Evolutionary conservation across 1,140 invertebrate genomes (phyloP).

Genomic region (Drosophila sturtevanti): DNA sequence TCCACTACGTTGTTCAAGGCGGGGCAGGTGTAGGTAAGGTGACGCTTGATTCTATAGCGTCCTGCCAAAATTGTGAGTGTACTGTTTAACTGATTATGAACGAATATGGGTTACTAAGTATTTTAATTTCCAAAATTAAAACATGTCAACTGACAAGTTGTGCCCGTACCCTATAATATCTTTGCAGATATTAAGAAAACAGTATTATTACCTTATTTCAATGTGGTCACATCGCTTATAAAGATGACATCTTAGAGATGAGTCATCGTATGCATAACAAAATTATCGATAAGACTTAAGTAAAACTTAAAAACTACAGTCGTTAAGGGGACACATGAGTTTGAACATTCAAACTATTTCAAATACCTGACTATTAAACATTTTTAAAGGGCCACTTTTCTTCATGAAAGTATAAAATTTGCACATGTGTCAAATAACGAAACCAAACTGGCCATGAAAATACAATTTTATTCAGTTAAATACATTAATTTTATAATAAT

Average conservation of each 20-base stretch:
- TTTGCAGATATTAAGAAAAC: neutral
- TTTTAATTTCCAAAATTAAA: conserved; percentile 8
- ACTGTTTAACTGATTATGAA: neutral
- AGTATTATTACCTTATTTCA: neutral
- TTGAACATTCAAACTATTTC: too few relatives aligned
- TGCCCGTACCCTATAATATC: neutral
- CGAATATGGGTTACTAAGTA: conserved; percentile 1
- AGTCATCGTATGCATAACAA: neutral
- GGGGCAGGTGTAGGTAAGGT: neutral
- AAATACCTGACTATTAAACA: too few relatives aligned
- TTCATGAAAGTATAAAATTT: too few relatives aligned
- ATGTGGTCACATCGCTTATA: neutral
- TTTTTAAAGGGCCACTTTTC: too few relatives aligned
- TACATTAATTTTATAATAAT: too few relatives aligned
- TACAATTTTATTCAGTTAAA: too few relatives aligned
- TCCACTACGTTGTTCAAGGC: conserved; percentile 25
- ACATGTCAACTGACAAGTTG: conserved; percentile 13
- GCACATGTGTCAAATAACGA: too few relatives aligned
- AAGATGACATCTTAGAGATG: neutral
- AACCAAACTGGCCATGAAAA: too few relatives aligned
- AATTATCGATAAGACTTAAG: neutral
- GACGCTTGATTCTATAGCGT: conserved; percentile 12
- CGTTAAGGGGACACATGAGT: too few relatives aligned
- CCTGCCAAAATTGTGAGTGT: conserved; percentile 7
- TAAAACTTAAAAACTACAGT: neutral